Base-by-base conservation (phyloP, 2,888 invertebrate genomes). In the Dolichopus griseipennis region DNA sequence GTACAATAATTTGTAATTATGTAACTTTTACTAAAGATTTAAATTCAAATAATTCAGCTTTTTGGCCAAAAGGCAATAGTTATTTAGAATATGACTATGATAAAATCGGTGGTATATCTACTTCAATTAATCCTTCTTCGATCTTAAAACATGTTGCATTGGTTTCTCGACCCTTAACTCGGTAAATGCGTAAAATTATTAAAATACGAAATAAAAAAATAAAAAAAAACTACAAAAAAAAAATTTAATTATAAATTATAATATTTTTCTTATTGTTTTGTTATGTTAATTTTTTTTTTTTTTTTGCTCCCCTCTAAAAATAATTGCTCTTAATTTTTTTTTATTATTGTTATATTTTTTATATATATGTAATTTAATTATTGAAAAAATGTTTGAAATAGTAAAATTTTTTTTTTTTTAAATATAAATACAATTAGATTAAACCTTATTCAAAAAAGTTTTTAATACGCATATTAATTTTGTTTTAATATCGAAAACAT, bases 111-210 rank as follows among this genome's bases (percentile, higher is more conserved):
- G 69, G 69, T 66, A 65, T 72, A 67, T 68, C 72, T 64, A 64
- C 27, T 27, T 27, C 67, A 61, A 68, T 74, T 61, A 73, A 73
- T 72, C 72, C 73, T 67, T 73, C 75, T 41, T 76, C 77, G 43
- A 76, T 78, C 66, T 72, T 77, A 66, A 76, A 77, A 69, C 77
- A 78, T 72, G 75, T 78, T 27, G 74, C 76, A 41, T 75, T 78
- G 74, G 74, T 76, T 65, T 73, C 77, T 67, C 75, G 78, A 34
- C 78, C 78, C 67, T 70, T 78, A 68, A 78, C 78, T 68, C 78
- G 78, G 71, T 78, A 72, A 74, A 73, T 67, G 27, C 64, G 68
- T 68, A 64, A 69, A 43, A 64, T 67, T 18, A 52, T 52, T 41
- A 41, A 41, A 27, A 27, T 41, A 41, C 9, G 15, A 41, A 9